phyloP scores from a whole-genome alignment of 2,113 vertebrate species.

The Myotis lucifugus region DNA sequence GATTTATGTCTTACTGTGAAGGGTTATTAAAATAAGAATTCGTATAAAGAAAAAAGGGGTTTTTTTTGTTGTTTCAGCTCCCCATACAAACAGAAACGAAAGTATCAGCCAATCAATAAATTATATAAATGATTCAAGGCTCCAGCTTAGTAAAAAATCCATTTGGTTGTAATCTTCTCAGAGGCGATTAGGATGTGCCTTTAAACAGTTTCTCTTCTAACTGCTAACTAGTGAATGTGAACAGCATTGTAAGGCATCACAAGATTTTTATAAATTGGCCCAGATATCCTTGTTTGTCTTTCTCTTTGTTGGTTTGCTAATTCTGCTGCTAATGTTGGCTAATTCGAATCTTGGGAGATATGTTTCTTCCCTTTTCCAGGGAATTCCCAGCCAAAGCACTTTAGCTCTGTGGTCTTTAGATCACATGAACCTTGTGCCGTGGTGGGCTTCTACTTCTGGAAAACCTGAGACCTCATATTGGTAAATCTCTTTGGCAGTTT shows the following conservation, averaged over 20 bases:
- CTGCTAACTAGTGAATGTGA: neutral
- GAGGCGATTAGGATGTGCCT: constrained; percentile 44
- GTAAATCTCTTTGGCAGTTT: constrained; percentile 28
- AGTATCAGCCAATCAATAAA: constrained; percentile 45
- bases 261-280: constrained; percentile 33
- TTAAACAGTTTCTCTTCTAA: constrained; percentile 43
- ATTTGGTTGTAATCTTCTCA: constrained; percentile 62
- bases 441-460: constrained; percentile 18
- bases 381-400: neutral
- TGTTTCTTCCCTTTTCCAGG: neutral
- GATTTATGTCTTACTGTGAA: constrained; percentile 55
- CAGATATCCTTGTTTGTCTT: neutral
- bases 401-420: neutral
- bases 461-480: neutral
- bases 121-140: constrained; percentile 60
- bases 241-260: constrained; percentile 13
- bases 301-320: neutral
- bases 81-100: constrained; percentile 46
- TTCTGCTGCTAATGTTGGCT: neutral
- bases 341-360: neutral
- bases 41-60: neutral
- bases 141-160: constrained; percentile 43
- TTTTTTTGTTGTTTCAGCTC: neutral
- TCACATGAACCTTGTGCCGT: neutral
- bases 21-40: constrained; percentile 63